Evolutionary conservation across 2,797 vertebrate species (phyloP), one percentile per base, ranked within the genome.

Genomic region (Columba guinea): DNA sequence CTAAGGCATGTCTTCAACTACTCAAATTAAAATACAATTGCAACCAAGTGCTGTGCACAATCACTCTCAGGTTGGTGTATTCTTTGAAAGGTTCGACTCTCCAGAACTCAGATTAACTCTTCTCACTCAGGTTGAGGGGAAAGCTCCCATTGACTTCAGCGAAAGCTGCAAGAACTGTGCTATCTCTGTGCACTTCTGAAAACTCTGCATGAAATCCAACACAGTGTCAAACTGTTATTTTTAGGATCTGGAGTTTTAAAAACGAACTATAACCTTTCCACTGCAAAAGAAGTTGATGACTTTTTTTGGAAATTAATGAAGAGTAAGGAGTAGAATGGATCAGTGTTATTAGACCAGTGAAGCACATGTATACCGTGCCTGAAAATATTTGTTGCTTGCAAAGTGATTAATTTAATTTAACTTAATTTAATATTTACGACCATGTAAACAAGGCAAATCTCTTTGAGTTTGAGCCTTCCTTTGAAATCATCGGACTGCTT

Each of bases 401-500:
- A n/a, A 52, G 10, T 27, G 78, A 59, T 69, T 70, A 59, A 35
- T 35, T 35, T 35, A 35, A 35, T 35, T 35, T 35, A 35, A 35
- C 34, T 35, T 35, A 35, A 35, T 78, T 85, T 89, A 64, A 37
- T 93, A 75, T 56, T 88, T 94, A 67, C 63, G 17, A 51, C 20
- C 10, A 13, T 49, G 12, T 6, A 69, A 94, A 81, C 23, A 65
- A 68, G 41, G 10, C 5, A 71, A 58, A 80, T 52, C 2, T 1
- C 4, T 94, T 86, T 87, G 67, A 49, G 12, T 94, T 86, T 87
- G 67, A 49, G 12, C 9, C 55, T 74, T 77, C 58, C 30, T 59
- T 88, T 94, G 74, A 58, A 95, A 75, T 91, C 44, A 89, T 79
- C 64, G 77, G 69, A 84, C 83, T 81, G 28, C 81, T 88, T 95